Evolutionary conservation across 2,797 vertebrate genomes (phyloP), one percentile per base, ranked within the genome.

Genomic region (Sebastes taczanowskii): DNA sequence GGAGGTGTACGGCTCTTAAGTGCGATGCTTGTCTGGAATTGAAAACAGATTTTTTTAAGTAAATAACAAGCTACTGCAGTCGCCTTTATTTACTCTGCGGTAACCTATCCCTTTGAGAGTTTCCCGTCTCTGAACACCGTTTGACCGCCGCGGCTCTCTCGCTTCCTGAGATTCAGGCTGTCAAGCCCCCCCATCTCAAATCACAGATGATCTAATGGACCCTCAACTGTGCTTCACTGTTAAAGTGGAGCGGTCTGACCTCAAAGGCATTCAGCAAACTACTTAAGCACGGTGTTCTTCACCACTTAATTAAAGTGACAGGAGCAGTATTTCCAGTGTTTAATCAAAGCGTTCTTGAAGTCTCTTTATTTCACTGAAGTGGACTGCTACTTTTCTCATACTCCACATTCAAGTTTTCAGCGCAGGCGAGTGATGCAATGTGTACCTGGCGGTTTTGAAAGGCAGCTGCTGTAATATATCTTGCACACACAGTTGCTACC

Each of bases 221-320:
- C 79, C 89, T 89, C 71, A 55, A 16, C 81, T n/a, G 27, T 81
- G 73, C 55, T 35, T 83, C 67, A 53, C 80, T 71, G 63, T 83
- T 88, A 77, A 64, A 82, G 71, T 60, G 74, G 70, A 91, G 85
- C 65, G 66, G 29, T 84, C 67, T 81, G 81, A 91, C 87, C 86
- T 89, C 77, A 49, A 38, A 86, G 74, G 49, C 84, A 42, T 83
- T 80, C 81, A 71, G 60, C 82, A 85, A 90, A 77, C 80, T 77
- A 72, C 83, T 90, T 70, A 70, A 91, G 86, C 81, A 60, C 67
- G 4, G 65, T 85, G 84, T 90, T 89, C 90, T 86, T 82, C 78
- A 71, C 77, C 85, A 84, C 87, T 89, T 87, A 86, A 87, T 90
- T 92, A 88, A 87, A 86, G 62, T 84, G 85, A 89, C 88, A 83